Base-by-base conservation (phyloP, 2,113 vertebrate species). In the Trematomus loennbergii region DNA sequence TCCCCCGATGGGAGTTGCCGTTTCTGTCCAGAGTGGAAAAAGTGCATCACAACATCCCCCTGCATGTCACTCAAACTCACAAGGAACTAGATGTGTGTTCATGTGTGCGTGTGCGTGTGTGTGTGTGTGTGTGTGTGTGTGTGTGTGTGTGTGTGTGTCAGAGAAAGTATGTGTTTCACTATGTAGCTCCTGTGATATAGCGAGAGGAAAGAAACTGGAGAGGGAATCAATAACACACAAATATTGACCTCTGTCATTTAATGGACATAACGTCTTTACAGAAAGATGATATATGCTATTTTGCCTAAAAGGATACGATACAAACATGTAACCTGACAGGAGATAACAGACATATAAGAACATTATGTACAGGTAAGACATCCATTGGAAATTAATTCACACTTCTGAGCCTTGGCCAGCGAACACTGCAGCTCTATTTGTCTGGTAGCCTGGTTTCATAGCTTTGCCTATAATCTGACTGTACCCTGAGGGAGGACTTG, bases 151-250 rank as follows among this genome's bases (percentile, higher is more conserved):
- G 2, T 11, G 18, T 65, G 29, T 72, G 45, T 40, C 54, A 13
- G 20, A 2, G 50, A 12, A 15, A 48, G 13, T 18, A 36, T 4
- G 74, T 9, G 22, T 64, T 78, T 36, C 16, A 55, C 20, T 43
- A 10, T 13, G 18, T 4, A 29, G 49, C 49, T 49, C 8, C 53
- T 60, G 16, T 17, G 48, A 25, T 64, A 53, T 12, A 16, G 17
- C 60, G 15, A 2, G 45, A 61, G 40, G 67, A 46, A 49, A 72
- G 64, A 70, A 20, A 83, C 5, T 16, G 9, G 40, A 81, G 81
- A 74, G 55, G 36, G 25, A 84, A 89, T 87, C 82, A 63, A 83
- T 81, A 74, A 12, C 53, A 29, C 15, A 62, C 12, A 53, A 61
- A 60, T 4, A 48, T 12, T 62, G 15, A 60, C 17, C 22, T 43